These are phyloP conservation scores for Phengaris alcon DNA, from an alignment of 2,888 invertebrate species.

Conservation along the genomic window DNA sequence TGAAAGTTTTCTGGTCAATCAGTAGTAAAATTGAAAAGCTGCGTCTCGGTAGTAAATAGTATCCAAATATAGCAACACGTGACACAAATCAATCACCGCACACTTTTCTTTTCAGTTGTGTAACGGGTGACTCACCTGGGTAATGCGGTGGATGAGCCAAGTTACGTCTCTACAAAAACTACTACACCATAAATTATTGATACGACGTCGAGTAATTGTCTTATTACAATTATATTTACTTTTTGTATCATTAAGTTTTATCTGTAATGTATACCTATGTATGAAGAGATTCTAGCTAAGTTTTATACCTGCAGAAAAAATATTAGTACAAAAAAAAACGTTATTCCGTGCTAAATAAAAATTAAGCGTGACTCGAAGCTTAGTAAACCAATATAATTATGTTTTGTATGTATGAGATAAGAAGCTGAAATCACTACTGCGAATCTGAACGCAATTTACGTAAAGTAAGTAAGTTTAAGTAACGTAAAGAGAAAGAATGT, in stretches of 20 bases:
- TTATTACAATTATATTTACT: neutral
- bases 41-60: slow-evolving; percentile 12
- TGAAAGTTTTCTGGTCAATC: neutral
- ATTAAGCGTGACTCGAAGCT: too few relatives aligned
- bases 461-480: too few relatives aligned
- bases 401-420: neutral
- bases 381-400: neutral
- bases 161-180: slow-evolving; percentile 1
- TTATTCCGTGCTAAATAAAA: too few relatives aligned
- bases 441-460: slow-evolving; percentile 1
- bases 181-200: neutral
- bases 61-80: slow-evolving; percentile 2
- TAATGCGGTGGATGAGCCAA: neutral
- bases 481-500: slow-evolving; percentile 8
- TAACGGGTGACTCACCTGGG: slow-evolving; percentile 17
- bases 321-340: too few relatives aligned
- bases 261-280: too few relatives aligned
- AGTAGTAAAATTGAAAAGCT: neutral
- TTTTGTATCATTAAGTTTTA: neutral
- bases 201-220: slow-evolving; percentile 8
- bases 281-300: too few relatives aligned
- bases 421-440: neutral
- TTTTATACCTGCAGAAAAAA: too few relatives aligned
- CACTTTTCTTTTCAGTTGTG: slow-evolving; percentile 25
- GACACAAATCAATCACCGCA: slow-evolving; percentile 2